Evolutionary conservation across 2,888 invertebrate species (phyloP).

Genomic region (Dysmachus trigonus): DNA sequence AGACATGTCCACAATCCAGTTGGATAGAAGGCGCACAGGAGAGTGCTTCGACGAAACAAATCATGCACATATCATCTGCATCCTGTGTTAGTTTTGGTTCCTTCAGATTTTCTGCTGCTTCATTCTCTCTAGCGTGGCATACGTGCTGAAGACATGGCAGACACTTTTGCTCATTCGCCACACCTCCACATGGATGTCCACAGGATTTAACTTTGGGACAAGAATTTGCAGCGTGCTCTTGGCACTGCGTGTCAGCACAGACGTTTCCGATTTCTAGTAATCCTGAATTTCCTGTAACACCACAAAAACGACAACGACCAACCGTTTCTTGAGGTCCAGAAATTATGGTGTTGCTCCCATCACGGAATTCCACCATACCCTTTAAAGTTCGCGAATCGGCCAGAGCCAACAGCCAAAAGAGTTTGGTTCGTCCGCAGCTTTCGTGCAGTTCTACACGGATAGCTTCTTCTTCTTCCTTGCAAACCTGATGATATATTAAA

Average conservation of each 20-base stretch:
- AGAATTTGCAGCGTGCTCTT: slow-evolving; percentile 73
- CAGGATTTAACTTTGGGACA: slow-evolving; percentile 85
- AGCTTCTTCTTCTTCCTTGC: slow-evolving; percentile 95
- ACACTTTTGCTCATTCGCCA: slow-evolving; percentile 83
- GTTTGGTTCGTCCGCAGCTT: slow-evolving; percentile 92
- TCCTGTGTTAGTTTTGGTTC: slow-evolving; percentile 82
- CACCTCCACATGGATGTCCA: slow-evolving; percentile 94
- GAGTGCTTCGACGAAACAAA: slow-evolving; percentile 96
- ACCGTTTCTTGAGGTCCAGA: slow-evolving; percentile 65
- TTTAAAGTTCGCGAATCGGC: slow-evolving; percentile 94
- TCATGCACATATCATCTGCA: slow-evolving; percentile 99
- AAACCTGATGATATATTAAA: slow-evolving; percentile 65
- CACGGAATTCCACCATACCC: slow-evolving; percentile 88
- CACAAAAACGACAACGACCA: slow-evolving; percentile 93
- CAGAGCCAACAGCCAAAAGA: slow-evolving; percentile 93
- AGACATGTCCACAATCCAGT: slow-evolving; percentile 94
- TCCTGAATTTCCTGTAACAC: slow-evolving; percentile 82
- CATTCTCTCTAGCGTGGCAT: slow-evolving; percentile 68
- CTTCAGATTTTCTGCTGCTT: slow-evolving; percentile 58
- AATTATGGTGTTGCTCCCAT: slow-evolving; percentile 69
- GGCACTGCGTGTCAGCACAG: slow-evolving; percentile 93
- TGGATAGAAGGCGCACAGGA: slow-evolving; percentile 95
- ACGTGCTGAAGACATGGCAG: slow-evolving; percentile 91
- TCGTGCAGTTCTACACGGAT: slow-evolving; percentile 98
- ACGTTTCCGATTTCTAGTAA: slow-evolving; percentile 91